A percentile compares a stretch with the other conserved stretches of the same genome.
phyloP scores from a whole-genome alignment of 2,113 vertebrate genomes.

The Toxotes chatareus region DNA sequence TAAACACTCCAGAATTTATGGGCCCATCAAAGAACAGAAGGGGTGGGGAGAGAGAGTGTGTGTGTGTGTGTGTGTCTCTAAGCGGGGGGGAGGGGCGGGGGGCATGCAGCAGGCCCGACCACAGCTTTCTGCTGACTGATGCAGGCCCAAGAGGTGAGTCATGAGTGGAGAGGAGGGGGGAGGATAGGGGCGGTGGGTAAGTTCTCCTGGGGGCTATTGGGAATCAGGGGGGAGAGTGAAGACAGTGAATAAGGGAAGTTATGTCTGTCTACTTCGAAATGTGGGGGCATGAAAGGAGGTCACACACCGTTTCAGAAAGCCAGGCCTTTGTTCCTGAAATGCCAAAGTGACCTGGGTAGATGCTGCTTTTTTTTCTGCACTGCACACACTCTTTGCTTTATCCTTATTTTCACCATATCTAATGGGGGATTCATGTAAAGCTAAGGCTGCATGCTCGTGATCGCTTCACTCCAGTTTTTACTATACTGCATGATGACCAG shows the following conservation, averaged over 20 bases:
- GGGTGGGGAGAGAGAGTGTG: constrained; percentile 25
- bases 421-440: constrained; percentile 28
- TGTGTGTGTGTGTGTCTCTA: constrained; percentile 31
- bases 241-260: constrained; percentile 45
- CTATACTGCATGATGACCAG: constrained; percentile 1
- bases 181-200: constrained; percentile 15
- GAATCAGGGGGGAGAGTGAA: constrained; percentile 32
- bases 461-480: constrained; percentile 27
- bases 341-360: constrained; percentile 28
- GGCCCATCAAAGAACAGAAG: constrained; percentile 82
- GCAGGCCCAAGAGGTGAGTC: constrained; percentile 81
- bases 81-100: constrained; percentile 8
- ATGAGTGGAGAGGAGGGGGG: constrained; percentile 46
- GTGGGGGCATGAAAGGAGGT: constrained; percentile 34
- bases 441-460: not conserved
- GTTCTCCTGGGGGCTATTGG: constrained; percentile 51
- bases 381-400: not conserved
- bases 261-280: constrained; percentile 40
- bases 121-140: constrained; percentile 81
- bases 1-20: constrained; percentile 85
- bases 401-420: constrained; percentile 24
- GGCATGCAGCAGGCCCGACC: constrained; percentile 71
- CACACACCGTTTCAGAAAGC: constrained; percentile 35
- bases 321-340: constrained; percentile 48
- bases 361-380: not conserved